Base-by-base conservation (phyloP, 2,888 invertebrate genomes). In the Hoplodrina ambigua region DNA sequence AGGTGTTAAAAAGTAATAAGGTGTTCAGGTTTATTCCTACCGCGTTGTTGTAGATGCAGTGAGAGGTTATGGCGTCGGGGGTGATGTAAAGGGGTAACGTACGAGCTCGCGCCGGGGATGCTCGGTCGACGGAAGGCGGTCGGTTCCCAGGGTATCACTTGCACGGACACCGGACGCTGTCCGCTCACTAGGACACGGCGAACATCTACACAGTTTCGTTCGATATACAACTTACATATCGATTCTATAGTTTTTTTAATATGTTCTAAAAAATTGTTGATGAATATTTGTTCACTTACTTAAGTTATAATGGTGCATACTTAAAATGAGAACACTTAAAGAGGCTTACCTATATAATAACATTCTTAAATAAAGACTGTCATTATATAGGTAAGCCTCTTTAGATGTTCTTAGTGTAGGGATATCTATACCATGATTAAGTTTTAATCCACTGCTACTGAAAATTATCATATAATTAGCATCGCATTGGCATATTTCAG, bases 121-220 rank as follows among this genome's bases (percentile, higher is more conserved):
- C 81, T 75, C 83, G 83, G 78, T 50, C 86, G 88, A 88, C 95
- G 94, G 94, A 94, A 94, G 94, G 88, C 91, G 85, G 81, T 82
- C 77, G 84, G 94, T 96, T 95, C 95, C 94, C 95, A 95, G 94
- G 90, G 94, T 95, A 94, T 95, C 96, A 87, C 88, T 94, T 94
- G 93, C 95, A 89, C 91, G 85, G 83, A 89, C 90, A 92, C 96
- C 95, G 95, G 95, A 95, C 93, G 93, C 91, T 87, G 89, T 85
- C 86, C 88, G 87, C 86, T 86, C 75, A 73, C 77, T 76, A 70
- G 78, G 76, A 73, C 37, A 37, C 37, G 37, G 37, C 68, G 69
- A 78, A 67, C 79, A 79, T 69, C 61, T 62, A 72, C 74, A 66
- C 82, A 64, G 63, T 77, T 58, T 66, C 10, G 67, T 58, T 80